Conservation (phyloP, 1,140 invertebrate species). For the Cydia pomonella region DNA sequence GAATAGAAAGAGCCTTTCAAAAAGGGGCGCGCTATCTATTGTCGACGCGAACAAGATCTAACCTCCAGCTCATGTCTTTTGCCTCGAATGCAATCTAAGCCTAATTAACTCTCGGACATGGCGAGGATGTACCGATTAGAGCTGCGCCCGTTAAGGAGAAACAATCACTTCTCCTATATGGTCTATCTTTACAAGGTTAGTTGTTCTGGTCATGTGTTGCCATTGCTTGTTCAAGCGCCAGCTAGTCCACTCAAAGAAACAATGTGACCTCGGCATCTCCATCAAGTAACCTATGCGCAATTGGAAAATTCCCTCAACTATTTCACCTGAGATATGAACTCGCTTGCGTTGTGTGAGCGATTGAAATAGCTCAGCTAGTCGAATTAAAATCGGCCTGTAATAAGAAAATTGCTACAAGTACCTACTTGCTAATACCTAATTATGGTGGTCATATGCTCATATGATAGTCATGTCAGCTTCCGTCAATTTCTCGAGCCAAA, state of each 20-base stretch:
- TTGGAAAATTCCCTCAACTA: not conserved
- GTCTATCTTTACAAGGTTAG: conserved; percentile 57
- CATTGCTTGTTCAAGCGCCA: not conserved
- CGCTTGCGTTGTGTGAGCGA: too few relatives aligned
- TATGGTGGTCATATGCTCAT: too few relatives aligned
- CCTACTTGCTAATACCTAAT: too few relatives aligned
- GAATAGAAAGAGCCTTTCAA: not conserved
- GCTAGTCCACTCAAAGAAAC: not conserved
- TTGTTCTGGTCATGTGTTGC: conserved; percentile 23
- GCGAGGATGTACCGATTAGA: conserved; percentile 70
- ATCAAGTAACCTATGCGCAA: not conserved
- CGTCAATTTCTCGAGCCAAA: too few relatives aligned
- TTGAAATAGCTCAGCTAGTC: too few relatives aligned
- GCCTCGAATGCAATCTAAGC: conserved; percentile 46
- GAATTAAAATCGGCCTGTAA: too few relatives aligned
- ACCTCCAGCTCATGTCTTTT: conserved; percentile 53
- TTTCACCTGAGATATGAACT: too few relatives aligned
- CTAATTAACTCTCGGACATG: conserved; percentile 57
- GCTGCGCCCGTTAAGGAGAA: conserved; percentile 64
- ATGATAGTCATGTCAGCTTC: too few relatives aligned
- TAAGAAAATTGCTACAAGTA: too few relatives aligned
- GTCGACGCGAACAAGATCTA: conserved; percentile 34
- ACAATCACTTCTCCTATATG: conserved; percentile 67
- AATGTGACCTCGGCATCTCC: not conserved
- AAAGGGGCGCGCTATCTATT: not conserved